Evolutionary conservation across 2,113 vertebrate genomes (phyloP).

Genomic region (Eolophus roseicapilla): DNA sequence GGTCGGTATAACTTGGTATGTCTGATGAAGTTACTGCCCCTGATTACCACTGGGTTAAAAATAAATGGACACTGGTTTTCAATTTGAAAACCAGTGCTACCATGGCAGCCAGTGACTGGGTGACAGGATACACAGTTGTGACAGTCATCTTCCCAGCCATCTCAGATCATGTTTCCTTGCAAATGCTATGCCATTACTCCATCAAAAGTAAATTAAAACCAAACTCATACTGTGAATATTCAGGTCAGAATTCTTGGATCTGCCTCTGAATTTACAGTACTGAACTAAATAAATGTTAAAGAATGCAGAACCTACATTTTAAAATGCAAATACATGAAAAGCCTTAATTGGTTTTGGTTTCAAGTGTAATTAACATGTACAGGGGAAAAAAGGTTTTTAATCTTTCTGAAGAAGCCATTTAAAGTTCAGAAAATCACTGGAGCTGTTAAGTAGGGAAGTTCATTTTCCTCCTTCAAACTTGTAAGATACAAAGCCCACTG

Average conservation of each 20-base stretch:
- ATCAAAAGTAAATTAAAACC: background rate
- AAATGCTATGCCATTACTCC: background rate
- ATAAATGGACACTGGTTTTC: background rate
- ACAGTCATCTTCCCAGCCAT: background rate
- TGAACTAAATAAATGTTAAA: background rate
- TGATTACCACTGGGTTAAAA: background rate
- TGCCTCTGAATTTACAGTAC: background rate
- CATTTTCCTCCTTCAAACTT: background rate
- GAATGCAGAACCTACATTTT: background rate
- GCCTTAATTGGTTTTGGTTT: background rate
- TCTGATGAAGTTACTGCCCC: background rate
- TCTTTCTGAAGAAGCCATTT: background rate
- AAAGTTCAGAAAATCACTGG: background rate
- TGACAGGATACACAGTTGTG: background rate
- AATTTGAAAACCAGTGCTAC: background rate
- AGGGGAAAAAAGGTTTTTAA: background rate
- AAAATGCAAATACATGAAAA: background rate
- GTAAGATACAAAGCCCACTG: background rate
- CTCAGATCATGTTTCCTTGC: background rate
- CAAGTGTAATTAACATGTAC: background rate
- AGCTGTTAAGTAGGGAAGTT: background rate
- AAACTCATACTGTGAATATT: background rate
- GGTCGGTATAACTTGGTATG: accelerated
- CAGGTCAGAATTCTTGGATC: background rate
- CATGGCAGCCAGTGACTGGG: background rate